Evolutionary conservation across 2,113 vertebrate species (phyloP).

Genomic region (Dascyllus trimaculatus): DNA sequence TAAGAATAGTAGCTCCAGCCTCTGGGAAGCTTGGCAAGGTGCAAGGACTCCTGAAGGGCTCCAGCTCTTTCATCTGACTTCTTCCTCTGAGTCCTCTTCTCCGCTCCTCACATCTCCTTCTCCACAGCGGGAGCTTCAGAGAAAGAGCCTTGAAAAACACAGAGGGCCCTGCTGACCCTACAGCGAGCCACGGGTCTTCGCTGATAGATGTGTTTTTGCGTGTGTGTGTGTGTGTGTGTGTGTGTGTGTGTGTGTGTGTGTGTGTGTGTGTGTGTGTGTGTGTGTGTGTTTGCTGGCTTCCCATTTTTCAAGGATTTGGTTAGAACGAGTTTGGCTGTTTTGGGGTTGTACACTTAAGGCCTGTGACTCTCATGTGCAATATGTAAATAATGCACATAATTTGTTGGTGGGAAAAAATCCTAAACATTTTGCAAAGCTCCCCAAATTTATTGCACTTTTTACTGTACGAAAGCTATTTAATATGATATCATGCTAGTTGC

Average conservation of each 20-base stretch:
- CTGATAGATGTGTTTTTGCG: conserved; percentile 40
- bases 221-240: background rate
- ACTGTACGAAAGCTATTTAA: too few species aligned
- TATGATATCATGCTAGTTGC: too few species aligned
- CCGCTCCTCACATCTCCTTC: conserved; percentile 52
- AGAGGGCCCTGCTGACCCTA: conserved; percentile 32
- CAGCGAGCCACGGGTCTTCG: conserved; percentile 2
- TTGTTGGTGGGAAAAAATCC: background rate
- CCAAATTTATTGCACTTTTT: too few species aligned
- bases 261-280: conserved; percentile 12
- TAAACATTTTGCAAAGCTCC: background rate
- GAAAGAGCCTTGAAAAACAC: conserved; percentile 33
- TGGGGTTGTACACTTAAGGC: background rate
- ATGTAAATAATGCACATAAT: background rate
- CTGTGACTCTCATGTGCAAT: background rate
- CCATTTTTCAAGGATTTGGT: conserved; percentile 16
- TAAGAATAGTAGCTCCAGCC: conserved; percentile 51
- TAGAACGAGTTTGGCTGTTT: conserved; percentile 16
- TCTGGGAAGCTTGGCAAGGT: conserved; percentile 47
- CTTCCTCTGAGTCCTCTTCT: conserved; percentile 44
- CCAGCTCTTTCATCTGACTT: conserved; percentile 62
- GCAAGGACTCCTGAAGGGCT: conserved; percentile 60
- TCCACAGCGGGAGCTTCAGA: conserved; percentile 29
- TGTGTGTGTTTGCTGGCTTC: background rate
- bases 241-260: conserved; percentile 9